Base-by-base conservation (phyloP, 2,113 vertebrate genomes). In the Pimephales promelas region DNA sequence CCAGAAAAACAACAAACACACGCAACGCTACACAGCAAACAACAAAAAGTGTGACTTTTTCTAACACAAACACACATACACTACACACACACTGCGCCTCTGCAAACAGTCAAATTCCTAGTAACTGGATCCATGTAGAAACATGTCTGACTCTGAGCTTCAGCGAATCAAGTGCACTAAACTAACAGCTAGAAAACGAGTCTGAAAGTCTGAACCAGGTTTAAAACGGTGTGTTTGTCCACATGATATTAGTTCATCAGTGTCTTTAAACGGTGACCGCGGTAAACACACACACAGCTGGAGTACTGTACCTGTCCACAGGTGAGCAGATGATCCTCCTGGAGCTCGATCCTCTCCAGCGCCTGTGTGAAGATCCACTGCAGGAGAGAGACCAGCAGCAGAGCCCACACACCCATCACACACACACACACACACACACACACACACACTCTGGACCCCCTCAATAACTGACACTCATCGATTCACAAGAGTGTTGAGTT, bases 261-360 rank as follows among this genome's bases (percentile, higher is more conserved):
- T 31, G 20, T 20, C 5, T 36, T 18, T 28, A 18, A 43, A 82
- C 43, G 18, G 26, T 31, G 16, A 6, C 31, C 26, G 4, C 9
- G 1, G 10, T 34, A 64, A 28, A 7, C 31, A 36, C 1, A 36
- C 1, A 66, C 31, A 5, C 16, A 34, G 8, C 0, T 34, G 31
- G 10, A 10, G 8, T 66, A 20, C 20, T n/a, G 24, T 84, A 84
- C 83, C 83, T 84, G 75, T 56, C 75, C 75, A 61, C 75, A 84
- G 83, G 83, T 84, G 75, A 79, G 49, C 5, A 13, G 24, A 6
- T 70, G 52, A 49, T 10, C 26, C 10, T 47, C 4, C 2, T 7
- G 2, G 34, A 76, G 80, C 31, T 47, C 49, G n/a, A 76, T 10
- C 9, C 34, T 77, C 49, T 85, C 71, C 47, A 70, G 79, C 10